Percentiles rank a stretch among this genome's conserved stretches.
Evolutionary conservation across 1,140 invertebrate species (phyloP).

Genomic region (Mylabris phalerata): DNA sequence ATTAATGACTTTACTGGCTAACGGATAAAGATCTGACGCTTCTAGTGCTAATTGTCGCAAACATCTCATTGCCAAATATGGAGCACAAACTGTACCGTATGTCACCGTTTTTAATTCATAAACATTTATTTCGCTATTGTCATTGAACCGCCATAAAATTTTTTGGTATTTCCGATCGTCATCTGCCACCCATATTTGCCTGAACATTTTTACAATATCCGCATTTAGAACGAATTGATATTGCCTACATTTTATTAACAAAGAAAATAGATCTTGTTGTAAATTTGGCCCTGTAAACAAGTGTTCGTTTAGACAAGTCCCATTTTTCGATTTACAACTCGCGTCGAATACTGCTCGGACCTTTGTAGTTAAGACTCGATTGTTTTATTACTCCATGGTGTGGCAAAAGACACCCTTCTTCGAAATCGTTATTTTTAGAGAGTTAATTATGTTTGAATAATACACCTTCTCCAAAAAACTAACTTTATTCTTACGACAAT

Average conservation of each 20-base stretch:
- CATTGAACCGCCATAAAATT: conserved; percentile 34
- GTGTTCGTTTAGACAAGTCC: conserved; percentile 40
- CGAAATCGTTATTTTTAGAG: too few species aligned
- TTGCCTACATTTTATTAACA: conserved; percentile 20
- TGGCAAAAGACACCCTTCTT: too few species aligned
- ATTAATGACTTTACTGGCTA: conserved; percentile 26
- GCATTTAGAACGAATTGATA: not conserved
- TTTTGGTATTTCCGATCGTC: conserved; percentile 31
- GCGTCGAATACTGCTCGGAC: not conserved
- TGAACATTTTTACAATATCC: not conserved
- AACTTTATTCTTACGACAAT: too few species aligned
- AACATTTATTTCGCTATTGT: conserved; percentile 28
- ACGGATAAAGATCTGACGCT: conserved; percentile 31
- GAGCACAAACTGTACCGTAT: conserved; percentile 28
- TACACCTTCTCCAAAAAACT: too few species aligned
- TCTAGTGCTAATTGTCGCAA: conserved; percentile 28
- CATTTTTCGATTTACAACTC: conserved; percentile 17
- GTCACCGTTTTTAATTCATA: conserved; percentile 30
- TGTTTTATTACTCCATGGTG: too few species aligned
- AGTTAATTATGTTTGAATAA: too few species aligned
- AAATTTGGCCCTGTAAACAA: conserved; percentile 40
- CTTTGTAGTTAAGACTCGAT: too few species aligned
- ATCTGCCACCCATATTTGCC: conserved; percentile 3
- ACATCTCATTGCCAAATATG: conserved; percentile 27
- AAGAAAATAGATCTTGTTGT: conserved; percentile 31